Base-by-base conservation (phyloP, 1,140 invertebrate genomes). In the Drosophila arawakana region DNA sequence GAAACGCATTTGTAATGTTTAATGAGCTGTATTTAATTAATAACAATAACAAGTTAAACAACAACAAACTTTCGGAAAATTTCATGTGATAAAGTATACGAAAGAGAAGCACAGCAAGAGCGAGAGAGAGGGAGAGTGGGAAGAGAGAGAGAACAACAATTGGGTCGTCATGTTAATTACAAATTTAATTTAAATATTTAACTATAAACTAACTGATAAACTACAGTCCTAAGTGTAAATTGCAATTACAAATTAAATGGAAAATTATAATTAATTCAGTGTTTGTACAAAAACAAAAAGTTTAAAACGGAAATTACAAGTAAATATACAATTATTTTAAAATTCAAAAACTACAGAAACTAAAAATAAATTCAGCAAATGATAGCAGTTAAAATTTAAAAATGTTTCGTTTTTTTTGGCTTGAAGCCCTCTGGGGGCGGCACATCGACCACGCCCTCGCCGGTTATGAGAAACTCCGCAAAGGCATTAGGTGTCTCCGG, bases 81-180 rank as follows among this genome's bases (percentile, higher is more conserved):
- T 85, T 91, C 84, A 86, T 91, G 90, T 91, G 90, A 91, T 91
- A 91, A 91, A 63, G 84, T 89, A 89, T 89, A 89, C 84, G 84
- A 89, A 62, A 65, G 68, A 39, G 34, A 11, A 30, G 46, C 10
- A 44, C 9, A 58, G 43, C 49, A 6, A 47, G 15, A 34, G 30
- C 5, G 11, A 50, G 2, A 47, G 15, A 34, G 30, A 6, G 25
- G 47, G 43, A 15, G 9, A 58, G 70, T 58, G 18, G 18, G 21
- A 3, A 7, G 55, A 44, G 8, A 58, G 25, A 30, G 25, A 30
- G 25, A 66, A 15, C 37, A 63, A 70, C 15, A 54, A 76, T 71
- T 74, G 58, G 73, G 73, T 66, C 50, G 52, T 59, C 68, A 61
- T 73, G 73, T 76, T 76, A 73, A 76, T 76, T 73, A 76, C 46